Base-by-base conservation (phyloP, 2,797 vertebrate species). In the Prionace glauca region DNA sequence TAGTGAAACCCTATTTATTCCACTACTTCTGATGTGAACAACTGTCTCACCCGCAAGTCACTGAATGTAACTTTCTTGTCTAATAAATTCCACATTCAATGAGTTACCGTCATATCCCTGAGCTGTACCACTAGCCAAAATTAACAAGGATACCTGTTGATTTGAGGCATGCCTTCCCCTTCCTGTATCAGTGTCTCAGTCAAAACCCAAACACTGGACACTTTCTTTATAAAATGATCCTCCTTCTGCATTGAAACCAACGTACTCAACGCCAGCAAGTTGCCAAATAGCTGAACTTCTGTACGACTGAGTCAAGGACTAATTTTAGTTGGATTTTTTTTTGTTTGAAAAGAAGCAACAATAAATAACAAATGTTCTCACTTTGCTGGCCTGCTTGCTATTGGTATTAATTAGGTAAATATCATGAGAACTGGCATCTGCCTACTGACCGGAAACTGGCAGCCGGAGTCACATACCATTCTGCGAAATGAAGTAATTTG, bases 401-500 rank as follows among this genome's bases (percentile, higher is more conserved):
- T 95, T 81, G 79, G 74, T 93, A 79, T 96, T 95, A 96, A 96
- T 96, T 90, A 72, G 95, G 26, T 86, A 79, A 84, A 22, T n/a
- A 77, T 60, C 45, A 56, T 24, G 41, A 67, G 36, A 93, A 81
- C 65, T 69, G 92, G 74, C 60, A 86, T 95, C 95, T 94, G 95
- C 81, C n/a, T 36, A 26, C 50, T 72, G 69, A 87, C 84, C 56
- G 95, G 56, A 88, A 72, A 20, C 95, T 94, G 72, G 95, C 95
- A 91, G 74, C 56, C 41, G 90, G 77, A 95, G 60, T 41, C 71
- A 95, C 95, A 92, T 65, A 90, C 74, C 95, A 69, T 86, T 81
- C 92, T 95, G 36, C 26, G n/a, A 96, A 95, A 95, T 41, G 69
- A 94, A 96, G 74, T 84, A 65, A 96, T 94, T 96, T 71, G 86